Evolutionary conservation across 2,888 invertebrate genomes (phyloP).

Genomic region (Ernsta delagoae): DNA sequence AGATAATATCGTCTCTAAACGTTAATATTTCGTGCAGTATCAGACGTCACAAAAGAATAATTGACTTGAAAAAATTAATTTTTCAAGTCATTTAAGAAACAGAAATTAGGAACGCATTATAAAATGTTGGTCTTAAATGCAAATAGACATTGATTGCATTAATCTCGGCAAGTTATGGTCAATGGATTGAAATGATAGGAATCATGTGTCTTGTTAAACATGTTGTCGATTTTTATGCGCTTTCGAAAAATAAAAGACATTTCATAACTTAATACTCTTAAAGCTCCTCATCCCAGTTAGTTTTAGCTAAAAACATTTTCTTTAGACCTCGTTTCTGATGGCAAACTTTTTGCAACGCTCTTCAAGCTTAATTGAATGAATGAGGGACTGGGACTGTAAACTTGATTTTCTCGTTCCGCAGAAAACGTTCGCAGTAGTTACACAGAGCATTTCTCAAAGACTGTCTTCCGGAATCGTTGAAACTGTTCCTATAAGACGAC

Average conservation of each 20-base stretch:
- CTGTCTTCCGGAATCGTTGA: constrained; percentile 5
- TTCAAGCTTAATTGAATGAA: constrained; percentile 39
- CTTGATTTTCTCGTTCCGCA: constrained; percentile 36
- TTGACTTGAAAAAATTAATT: too few relatives aligned
- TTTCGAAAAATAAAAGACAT: too few relatives aligned
- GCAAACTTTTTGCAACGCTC: constrained; percentile 39
- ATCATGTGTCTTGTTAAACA: too few relatives aligned
- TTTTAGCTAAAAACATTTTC: constrained; percentile 16
- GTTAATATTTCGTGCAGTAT: too few relatives aligned
- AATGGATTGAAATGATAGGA: neutral
- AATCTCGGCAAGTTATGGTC: too few relatives aligned
- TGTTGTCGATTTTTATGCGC: neutral
- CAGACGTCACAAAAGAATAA: too few relatives aligned
- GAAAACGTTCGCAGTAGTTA: constrained; percentile 18
- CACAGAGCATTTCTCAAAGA: constrained; percentile 5
- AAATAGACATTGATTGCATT: neutral
- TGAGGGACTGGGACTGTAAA: constrained; percentile 31
- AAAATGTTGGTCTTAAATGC: neutral
- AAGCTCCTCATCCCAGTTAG: too few relatives aligned
- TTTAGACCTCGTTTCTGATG: constrained; percentile 27
- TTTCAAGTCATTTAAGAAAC: too few relatives aligned
- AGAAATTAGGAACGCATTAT: neutral
- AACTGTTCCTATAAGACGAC: neutral
- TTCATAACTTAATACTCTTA: too few relatives aligned
- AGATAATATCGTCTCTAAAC: too few relatives aligned